Base-by-base conservation (phyloP, 2,888 invertebrate genomes). In the Agrotis segetum region DNA sequence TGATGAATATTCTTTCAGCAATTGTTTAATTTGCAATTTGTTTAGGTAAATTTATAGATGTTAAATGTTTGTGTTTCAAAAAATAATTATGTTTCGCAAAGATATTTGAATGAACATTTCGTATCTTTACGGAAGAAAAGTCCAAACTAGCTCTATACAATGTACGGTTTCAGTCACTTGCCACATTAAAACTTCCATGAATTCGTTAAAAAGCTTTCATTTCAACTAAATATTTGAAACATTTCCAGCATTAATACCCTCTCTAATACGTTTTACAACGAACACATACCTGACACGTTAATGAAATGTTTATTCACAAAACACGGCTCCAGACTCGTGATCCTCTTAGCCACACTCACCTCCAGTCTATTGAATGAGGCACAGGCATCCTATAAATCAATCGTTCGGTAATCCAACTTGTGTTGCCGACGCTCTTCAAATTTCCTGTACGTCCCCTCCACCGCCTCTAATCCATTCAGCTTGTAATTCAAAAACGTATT, bases 401-500 rank as follows among this genome's bases (percentile, higher is more conserved):
- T 79, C 76, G 65, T 61, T 71, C 72, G 64, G 62, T 78, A 83
- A 83, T 82, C 67, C 73, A 77, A 82, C 73, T 83, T 79, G 71
- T 75, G 71, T 71, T 74, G 77, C 79, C 73, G 74, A 74, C 74
- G 71, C 78, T 80, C 75, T 78, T 82, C 78, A 76, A 82, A 80
- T 81, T 81, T 79, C 81, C 82, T 76, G 73, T 77, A 80, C 65
- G 72, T 81, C 58, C 83, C 64, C 53, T 64, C 62, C 50, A 55
- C 55, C 56, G 49, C 62, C 71, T 60, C 81, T 87, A 89, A 89
- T 88, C 87, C 85, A 81, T 85, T 82, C 71, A 85, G 88, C 85
- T 88, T 87, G 88, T 90, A 88, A 89, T 86, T 91, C 90, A 90
- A 90, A 91, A 92, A 89, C 89, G 89, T 89, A 92, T 91, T 90